A percentile compares a stretch with the other conserved stretches of the same genome.
phyloP scores from a whole-genome alignment of 2,888 invertebrate genomes.

The Hermaeophaga mercurialis region DNA sequence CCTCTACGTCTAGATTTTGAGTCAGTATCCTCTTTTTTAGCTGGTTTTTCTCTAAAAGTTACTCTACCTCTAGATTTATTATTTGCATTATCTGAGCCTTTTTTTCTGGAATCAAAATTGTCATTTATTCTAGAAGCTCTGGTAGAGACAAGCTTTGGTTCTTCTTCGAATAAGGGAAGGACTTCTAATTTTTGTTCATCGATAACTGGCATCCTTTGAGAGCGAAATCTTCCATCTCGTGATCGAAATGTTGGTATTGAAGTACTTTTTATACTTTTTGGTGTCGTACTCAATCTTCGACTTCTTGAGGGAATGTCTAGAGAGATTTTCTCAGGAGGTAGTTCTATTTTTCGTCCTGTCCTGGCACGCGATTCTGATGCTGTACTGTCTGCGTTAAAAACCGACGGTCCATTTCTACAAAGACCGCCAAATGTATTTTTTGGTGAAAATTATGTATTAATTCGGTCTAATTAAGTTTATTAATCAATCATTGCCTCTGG shows the following conservation, averaged over 20 bases:
- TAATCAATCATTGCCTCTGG: no score
- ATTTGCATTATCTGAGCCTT: background rate
- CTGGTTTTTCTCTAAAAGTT: conserved; percentile 5
- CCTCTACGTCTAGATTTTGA: conserved; percentile 26
- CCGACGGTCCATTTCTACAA: conserved; percentile 32
- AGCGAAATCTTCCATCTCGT: conserved; percentile 31
- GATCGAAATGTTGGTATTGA: conserved; percentile 1
- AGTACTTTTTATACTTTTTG: conserved; percentile 1
- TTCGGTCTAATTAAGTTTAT: no score
- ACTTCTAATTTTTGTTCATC: conserved; percentile 55
- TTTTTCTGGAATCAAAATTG: background rate
- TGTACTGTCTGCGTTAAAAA: conserved; percentile 30
- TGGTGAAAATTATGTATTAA: no score
- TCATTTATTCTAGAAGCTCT: background rate
- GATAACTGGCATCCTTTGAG: conserved; percentile 45
- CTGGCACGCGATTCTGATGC: conserved; percentile 23
- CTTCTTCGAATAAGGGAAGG: conserved; percentile 53
- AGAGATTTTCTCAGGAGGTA: conserved; percentile 34
- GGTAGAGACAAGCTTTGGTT: conserved; percentile 47
- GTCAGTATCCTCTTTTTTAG: background rate
- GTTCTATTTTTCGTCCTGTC: conserved; percentile 26
- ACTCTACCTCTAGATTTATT: background rate
- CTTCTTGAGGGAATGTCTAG: conserved; percentile 27
- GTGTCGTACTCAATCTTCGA: conserved; percentile 11
- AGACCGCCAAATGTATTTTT: no score